Evolutionary conservation across 2,797 vertebrate genomes (phyloP).

Genomic region (Podarcis lilfordi): DNA sequence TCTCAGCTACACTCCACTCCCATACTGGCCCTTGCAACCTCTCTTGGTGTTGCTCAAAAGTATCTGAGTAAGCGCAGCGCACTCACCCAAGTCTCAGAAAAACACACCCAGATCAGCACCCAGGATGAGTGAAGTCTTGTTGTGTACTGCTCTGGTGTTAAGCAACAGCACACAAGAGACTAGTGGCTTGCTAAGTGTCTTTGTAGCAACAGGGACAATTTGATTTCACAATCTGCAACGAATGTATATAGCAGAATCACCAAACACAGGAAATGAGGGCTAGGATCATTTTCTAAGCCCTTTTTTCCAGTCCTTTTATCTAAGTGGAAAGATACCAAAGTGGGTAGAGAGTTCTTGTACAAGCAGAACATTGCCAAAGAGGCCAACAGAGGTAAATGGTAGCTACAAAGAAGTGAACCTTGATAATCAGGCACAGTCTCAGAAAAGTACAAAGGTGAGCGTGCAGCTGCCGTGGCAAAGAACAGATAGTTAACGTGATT

Average conservation of each 20-base stretch:
- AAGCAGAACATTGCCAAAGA: conserved; percentile 58
- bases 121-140: too few species aligned
- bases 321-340: conserved; percentile 61
- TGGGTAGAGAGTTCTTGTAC: conserved; percentile 25
- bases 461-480: conserved; percentile 8
- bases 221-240: not conserved
- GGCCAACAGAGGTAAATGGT: conserved; percentile 36
- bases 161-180: not conserved
- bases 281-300: not conserved
- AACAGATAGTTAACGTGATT: conserved; percentile 38
- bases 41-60: too few species aligned
- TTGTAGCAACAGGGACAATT: not conserved
- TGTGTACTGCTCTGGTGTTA: too few species aligned
- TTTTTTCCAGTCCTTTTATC: not conserved
- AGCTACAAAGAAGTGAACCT: conserved; percentile 46
- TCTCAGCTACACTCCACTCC: too few species aligned
- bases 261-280: not conserved
- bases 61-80: too few species aligned
- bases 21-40: too few species aligned
- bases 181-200: not conserved
- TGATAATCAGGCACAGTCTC: conserved; percentile 58
- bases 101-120: too few species aligned
- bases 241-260: too few species aligned
- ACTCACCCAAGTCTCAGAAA: too few species aligned
- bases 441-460: conserved; percentile 42